Conservation (phyloP, 2,797 vertebrate genomes). For the Macrochelys suwanniensis region DNA sequence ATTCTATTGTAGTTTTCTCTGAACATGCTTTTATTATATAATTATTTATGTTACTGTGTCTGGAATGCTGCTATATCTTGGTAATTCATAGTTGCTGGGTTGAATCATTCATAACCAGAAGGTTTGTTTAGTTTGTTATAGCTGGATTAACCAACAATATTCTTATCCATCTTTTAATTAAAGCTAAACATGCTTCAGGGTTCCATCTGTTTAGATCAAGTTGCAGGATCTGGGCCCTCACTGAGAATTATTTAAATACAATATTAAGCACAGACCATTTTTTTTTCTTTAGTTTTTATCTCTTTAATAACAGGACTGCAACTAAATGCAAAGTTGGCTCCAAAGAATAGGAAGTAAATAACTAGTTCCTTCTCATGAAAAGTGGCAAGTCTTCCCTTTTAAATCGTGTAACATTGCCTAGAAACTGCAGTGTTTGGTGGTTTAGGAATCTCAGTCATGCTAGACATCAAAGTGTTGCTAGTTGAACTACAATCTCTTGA, state of each 20-base stretch:
- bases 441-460: conserved; percentile 64
- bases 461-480: conserved; percentile 73
- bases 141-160: neutral
- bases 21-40: neutral
- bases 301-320: neutral
- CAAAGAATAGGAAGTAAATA: conserved; percentile 48
- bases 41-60: neutral
- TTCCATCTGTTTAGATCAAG: neutral
- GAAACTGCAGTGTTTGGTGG: neutral
- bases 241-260: conserved; percentile 28
- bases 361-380: conserved; percentile 15
- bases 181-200: neutral
- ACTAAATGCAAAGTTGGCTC: conserved; percentile 17
- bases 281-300: neutral
- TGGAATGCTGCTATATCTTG: neutral
- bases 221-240: neutral
- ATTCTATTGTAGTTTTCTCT: neutral
- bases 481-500: conserved; percentile 73
- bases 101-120: conserved; percentile 4
- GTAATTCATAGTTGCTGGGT: neutral
- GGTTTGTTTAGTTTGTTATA: conserved; percentile 17
- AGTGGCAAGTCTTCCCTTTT: conserved; percentile 55
- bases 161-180: conserved; percentile 11
- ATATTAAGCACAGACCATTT: neutral
- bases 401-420: conserved; percentile 33